Evolutionary conservation across 2,797 vertebrate genomes (phyloP).

Genomic region (Neoniphon sammara): DNA sequence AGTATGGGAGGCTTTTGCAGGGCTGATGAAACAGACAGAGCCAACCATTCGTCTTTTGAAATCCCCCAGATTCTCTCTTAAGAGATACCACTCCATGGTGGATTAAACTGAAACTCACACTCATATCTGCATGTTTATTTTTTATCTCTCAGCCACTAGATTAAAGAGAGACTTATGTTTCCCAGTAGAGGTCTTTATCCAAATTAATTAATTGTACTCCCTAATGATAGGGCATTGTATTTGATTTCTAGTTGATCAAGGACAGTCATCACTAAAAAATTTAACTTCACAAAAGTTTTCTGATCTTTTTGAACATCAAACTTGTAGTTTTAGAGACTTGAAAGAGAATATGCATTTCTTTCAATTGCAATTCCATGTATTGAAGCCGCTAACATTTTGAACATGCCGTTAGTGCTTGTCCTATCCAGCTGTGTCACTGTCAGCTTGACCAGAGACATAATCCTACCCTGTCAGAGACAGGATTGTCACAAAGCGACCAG

Average conservation of each 20-base stretch:
- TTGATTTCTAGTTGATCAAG: slow-evolving; percentile 46
- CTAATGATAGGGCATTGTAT: slow-evolving; percentile 46
- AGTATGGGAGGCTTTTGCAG: slow-evolving; percentile 37
- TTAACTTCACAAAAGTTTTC: not conserved
- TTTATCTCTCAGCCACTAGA: slow-evolving; percentile 41
- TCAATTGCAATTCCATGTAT: slow-evolving; percentile 4
- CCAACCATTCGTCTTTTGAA: slow-evolving; percentile 59
- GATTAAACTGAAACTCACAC: slow-evolving; percentile 60
- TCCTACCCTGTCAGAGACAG: slow-evolving; percentile 64
- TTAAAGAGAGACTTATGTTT: slow-evolving; percentile 53
- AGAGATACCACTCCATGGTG: slow-evolving; percentile 65
- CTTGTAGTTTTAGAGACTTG: slow-evolving; percentile 4
- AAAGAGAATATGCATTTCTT: not conserved
- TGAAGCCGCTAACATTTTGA: slow-evolving; percentile 22
- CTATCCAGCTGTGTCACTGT: slow-evolving; percentile 58
- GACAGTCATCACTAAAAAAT: slow-evolving; percentile 33
- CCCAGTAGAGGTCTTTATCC: slow-evolving; percentile 44
- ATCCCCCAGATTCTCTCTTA: slow-evolving; percentile 58
- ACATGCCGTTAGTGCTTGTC: slow-evolving; percentile 55
- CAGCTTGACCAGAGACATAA: slow-evolving; percentile 66
- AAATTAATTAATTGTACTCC: slow-evolving; percentile 56
- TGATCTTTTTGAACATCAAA: slow-evolving; percentile 33
- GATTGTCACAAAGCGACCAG: slow-evolving; percentile 58
- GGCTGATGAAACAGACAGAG: slow-evolving; percentile 70
- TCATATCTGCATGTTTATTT: slow-evolving; percentile 54